A percentile compares a stretch with the other conserved stretches of the same genome.
These are phyloP conservation scores for Gadus chalcogrammus DNA, from an alignment of 2,113 vertebrate genomes.

Conservation along the genomic window DNA sequence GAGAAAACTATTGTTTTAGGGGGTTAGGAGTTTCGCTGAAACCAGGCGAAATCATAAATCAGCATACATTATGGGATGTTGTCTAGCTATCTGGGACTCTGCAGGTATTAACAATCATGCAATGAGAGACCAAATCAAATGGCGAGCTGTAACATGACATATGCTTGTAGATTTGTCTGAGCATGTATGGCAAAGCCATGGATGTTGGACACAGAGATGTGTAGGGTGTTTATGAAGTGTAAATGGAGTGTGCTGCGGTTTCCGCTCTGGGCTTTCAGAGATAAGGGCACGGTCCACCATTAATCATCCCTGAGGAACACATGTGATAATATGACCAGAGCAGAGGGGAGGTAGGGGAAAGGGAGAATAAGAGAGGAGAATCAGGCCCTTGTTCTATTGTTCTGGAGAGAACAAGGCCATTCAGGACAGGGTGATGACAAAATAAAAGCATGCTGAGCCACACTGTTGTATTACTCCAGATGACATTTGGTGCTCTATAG, in stretches of 20 bases:
- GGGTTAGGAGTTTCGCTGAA: neutral
- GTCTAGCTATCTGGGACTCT: neutral
- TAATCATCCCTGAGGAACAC: constrained; percentile 44
- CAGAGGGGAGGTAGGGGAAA: constrained; percentile 8
- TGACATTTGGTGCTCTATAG: neutral
- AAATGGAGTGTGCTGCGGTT: constrained; percentile 11
- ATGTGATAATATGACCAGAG: constrained; percentile 36
- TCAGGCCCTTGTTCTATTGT: constrained; percentile 27
- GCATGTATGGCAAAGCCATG: neutral
- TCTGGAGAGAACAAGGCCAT: constrained; percentile 31
- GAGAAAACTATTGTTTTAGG: neutral
- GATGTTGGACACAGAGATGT: neutral
- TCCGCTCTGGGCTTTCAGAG: constrained; percentile 30
- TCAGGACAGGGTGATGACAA: constrained; percentile 15
- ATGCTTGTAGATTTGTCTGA: neutral
- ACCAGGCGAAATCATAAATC: neutral
- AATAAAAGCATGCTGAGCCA: neutral
- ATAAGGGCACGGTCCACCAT: constrained; percentile 38
- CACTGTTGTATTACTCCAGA: neutral
- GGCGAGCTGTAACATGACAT: neutral
- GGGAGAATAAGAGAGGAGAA: constrained; percentile 28
- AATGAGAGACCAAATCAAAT: neutral
- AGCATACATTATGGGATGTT: neutral
- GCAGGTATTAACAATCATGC: neutral
- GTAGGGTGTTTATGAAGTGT: constrained; percentile 25